phyloP scores from a whole-genome alignment of 2,888 invertebrate species.

The Caenorhabditis wallacei region DNA sequence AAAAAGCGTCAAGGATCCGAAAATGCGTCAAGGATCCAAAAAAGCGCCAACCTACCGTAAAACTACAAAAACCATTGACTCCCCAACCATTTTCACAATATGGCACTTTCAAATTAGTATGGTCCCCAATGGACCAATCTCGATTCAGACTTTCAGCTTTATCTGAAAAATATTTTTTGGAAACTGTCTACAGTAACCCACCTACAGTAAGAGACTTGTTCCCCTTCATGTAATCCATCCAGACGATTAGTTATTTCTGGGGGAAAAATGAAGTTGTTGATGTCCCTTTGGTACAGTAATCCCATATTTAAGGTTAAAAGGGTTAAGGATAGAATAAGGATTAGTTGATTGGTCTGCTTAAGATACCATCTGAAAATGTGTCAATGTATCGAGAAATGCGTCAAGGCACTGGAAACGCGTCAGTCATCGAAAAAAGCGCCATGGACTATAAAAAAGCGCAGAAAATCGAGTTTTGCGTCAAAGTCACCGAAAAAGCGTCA shows the following conservation, averaged over 20 bases:
- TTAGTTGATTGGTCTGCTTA: neutral
- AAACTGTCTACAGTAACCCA: neutral
- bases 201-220: neutral
- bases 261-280: neutral
- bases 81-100: neutral
- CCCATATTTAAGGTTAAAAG: neutral
- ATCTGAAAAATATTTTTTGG: neutral
- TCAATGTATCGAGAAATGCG: neutral
- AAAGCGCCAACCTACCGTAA: neutral
- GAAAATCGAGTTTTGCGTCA: too few relatives aligned
- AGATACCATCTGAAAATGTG: neutral
- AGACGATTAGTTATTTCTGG: neutral
- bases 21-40: neutral
- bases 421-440: neutral
- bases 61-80: neutral
- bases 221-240: slow-evolving; percentile 4
- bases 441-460: neutral
- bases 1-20: too few relatives aligned
- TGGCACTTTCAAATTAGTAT: neutral
- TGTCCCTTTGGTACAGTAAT: neutral
- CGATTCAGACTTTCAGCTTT: neutral
- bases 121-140: neutral
- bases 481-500: too few relatives aligned
- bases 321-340: neutral
- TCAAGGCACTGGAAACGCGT: neutral